Conservation (phyloP, 1,140 invertebrate species). For the Manduca sexta region DNA sequence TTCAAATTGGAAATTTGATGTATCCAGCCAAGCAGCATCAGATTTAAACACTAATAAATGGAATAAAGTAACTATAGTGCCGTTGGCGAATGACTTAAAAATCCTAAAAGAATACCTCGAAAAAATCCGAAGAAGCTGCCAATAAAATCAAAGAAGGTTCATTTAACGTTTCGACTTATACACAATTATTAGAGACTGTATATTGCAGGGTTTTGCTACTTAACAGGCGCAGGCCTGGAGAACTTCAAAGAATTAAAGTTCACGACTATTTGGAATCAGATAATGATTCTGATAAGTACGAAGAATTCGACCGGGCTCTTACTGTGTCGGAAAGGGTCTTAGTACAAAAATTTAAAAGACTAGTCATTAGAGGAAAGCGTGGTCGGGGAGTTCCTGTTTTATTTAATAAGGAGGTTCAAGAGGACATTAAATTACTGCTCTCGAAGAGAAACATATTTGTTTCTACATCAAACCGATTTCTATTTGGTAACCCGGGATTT, state of each 20-base stretch:
- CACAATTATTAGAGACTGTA: constrained; percentile 21
- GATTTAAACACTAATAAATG: constrained; percentile 33
- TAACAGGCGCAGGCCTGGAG: constrained; percentile 29
- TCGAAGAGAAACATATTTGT: constrained; percentile 17
- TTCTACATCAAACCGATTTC: constrained; percentile 15
- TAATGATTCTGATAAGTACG: constrained; percentile 6
- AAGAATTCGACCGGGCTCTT: constrained; percentile 12
- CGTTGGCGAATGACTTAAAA: constrained; percentile 36
- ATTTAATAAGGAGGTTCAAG: constrained; percentile 10
- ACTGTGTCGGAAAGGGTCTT: constrained; percentile 6
- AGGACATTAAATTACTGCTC: constrained; percentile 16
- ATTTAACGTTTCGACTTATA: constrained; percentile 19
- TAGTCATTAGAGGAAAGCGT: constrained; percentile 16
- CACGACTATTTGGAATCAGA: neutral
- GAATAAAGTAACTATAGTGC: constrained; percentile 37
- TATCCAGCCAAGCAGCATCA: constrained; percentile 16
- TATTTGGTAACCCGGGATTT: constrained; percentile 26
- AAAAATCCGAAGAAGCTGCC: constrained; percentile 9
- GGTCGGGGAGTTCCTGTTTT: constrained; percentile 14
- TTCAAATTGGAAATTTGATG: constrained; percentile 15
- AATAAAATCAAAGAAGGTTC: constrained; percentile 8
- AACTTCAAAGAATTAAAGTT: constrained; percentile 15
- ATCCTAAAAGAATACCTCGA: constrained; percentile 28
- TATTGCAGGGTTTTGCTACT: constrained; percentile 29
- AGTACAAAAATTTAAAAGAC: constrained; percentile 10